Conservation (phyloP, 1,140 invertebrate species). For the Drosophila sproati region DNA sequence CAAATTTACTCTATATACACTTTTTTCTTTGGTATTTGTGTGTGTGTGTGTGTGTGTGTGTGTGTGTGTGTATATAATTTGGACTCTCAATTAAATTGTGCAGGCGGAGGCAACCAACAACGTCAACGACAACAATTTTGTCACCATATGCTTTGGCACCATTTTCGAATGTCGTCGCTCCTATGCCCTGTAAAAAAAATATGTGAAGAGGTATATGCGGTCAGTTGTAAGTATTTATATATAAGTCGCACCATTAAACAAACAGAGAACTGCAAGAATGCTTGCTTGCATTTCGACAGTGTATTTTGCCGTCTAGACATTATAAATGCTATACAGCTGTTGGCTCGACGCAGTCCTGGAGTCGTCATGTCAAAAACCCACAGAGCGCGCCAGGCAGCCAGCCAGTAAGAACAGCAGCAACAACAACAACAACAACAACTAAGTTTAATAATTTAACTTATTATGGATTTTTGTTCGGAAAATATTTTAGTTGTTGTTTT, state of each 20-base stretch:
- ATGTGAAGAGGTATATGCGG: background rate
- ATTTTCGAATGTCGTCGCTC: slow-evolving; percentile 54
- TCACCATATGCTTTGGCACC: slow-evolving; percentile 76
- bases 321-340: no score
- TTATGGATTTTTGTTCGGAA: slow-evolving; percentile 74
- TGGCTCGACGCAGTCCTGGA: slow-evolving; percentile 45
- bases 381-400: slow-evolving; percentile 33
- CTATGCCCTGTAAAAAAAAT: slow-evolving; percentile 3
- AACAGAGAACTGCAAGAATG: background rate
- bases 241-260: background rate
- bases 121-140: slow-evolving; percentile 63
- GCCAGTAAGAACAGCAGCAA: slow-evolving; percentile 14
- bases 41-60: slow-evolving; percentile 4
- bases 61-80: slow-evolving; percentile 58
- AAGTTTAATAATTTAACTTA: slow-evolving; percentile 83
- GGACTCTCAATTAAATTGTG: slow-evolving; percentile 80
- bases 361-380: slow-evolving; percentile 59
- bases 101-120: slow-evolving; percentile 58
- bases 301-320: background rate
- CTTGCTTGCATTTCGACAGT: background rate
- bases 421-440: slow-evolving; percentile 36
- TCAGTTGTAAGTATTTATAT: background rate
- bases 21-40: background rate
- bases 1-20: slow-evolving; percentile 9
- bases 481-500: slow-evolving; percentile 61